A percentile compares a stretch with the other conserved stretches of the same genome.
phyloP scores from a whole-genome alignment of 2,888 invertebrate genomes.

The Cactoblastis cactorum region DNA sequence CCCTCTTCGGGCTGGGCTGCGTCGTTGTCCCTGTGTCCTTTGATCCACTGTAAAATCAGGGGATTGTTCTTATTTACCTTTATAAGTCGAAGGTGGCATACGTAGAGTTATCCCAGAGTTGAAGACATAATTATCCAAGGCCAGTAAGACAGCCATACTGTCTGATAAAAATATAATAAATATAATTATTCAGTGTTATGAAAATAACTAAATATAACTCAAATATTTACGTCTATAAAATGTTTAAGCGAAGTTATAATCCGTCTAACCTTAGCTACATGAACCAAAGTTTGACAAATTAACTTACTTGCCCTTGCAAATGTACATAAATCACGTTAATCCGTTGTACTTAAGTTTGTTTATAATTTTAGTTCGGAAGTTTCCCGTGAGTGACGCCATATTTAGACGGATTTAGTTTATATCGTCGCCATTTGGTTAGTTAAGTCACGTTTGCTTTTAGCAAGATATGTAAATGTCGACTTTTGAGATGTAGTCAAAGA shows the following conservation, averaged over 20 bases:
- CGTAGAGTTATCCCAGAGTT: no score
- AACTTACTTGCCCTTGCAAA: slow-evolving; percentile 1
- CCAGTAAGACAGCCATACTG: no score
- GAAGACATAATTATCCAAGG: no score
- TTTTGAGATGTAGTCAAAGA: neutral
- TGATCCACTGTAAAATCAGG: no score
- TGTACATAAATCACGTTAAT: slow-evolving; percentile 3
- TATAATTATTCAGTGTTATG: no score
- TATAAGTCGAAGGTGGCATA: no score
- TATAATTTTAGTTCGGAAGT: slow-evolving; percentile 1
- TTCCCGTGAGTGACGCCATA: neutral
- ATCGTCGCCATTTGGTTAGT: neutral
- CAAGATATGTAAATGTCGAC: neutral
- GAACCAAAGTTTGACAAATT: slow-evolving; percentile 4
- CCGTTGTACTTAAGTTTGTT: slow-evolving; percentile 3
- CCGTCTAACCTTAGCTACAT: neutral
- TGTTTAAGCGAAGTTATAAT: neutral
- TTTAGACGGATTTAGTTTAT: neutral
- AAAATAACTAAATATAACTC: no score
- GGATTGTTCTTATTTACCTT: no score
- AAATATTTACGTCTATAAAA: no score
- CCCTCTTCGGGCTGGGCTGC: no score
- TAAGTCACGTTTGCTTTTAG: neutral
- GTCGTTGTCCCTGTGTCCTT: no score
- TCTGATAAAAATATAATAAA: no score